Percentiles rank a stretch among this genome's conserved stretches.
phyloP scores from a whole-genome alignment of 2,797 vertebrate genomes.

The Champsocephalus gunnari region DNA sequence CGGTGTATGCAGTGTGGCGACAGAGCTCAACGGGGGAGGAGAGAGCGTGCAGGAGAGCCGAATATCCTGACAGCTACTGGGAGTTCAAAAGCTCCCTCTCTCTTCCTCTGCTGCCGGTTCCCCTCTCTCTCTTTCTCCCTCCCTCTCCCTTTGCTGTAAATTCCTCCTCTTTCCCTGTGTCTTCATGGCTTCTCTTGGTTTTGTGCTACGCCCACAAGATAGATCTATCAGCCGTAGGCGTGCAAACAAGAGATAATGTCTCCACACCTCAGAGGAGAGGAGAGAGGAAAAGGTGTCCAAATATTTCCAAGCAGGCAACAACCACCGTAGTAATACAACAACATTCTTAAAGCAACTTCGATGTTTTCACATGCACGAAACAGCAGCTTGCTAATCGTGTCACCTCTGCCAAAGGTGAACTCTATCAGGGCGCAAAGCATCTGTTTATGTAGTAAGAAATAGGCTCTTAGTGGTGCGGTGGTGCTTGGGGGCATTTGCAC shows the following conservation, averaged over 20 bases:
- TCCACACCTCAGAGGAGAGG: conserved; percentile 62
- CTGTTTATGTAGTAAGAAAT: conserved; percentile 49
- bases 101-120: conserved; percentile 68
- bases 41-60: conserved; percentile 61
- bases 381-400: conserved; percentile 57
- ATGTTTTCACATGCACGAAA: conserved; percentile 48
- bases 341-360: conserved; percentile 28
- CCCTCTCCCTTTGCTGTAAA: conserved; percentile 50
- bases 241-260: conserved; percentile 79
- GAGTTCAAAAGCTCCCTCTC: conserved; percentile 81
- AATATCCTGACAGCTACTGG: conserved; percentile 79
- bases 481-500: conserved; percentile 40
- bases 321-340: conserved; percentile 22
- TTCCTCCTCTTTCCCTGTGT: conserved; percentile 70
- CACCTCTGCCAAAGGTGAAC: conserved; percentile 60
- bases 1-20: conserved; percentile 62
- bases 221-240: conserved; percentile 76
- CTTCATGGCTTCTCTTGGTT: conserved; percentile 73
- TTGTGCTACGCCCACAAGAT: conserved; percentile 82
- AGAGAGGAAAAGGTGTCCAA: conserved; percentile 41
- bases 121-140: conserved; percentile 67
- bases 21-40: conserved; percentile 54
- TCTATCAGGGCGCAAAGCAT: conserved; percentile 42
- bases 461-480: background rate
- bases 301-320: conserved; percentile 38